Evolutionary conservation across 2,113 vertebrate genomes (phyloP), one percentile per base, ranked within the genome.

Genomic region (Thalassoma bifasciatum): DNA sequence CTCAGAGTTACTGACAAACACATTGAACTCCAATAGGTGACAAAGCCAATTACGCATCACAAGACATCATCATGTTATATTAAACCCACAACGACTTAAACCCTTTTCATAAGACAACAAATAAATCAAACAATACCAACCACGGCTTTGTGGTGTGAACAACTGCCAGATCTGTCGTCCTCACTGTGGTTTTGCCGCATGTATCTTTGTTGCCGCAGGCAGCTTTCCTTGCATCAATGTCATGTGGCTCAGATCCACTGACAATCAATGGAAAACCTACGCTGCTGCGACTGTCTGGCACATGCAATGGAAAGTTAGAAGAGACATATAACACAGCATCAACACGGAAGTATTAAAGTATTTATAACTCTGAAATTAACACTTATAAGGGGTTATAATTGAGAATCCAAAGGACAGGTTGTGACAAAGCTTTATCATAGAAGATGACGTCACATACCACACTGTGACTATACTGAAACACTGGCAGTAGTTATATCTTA

Each of bases 21-120:
- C 78, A 93, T 90, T 89, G 88, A 93, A 91, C 89, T 90, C 83
- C 90, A 72, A 92, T 90, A 72, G 66, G 51, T 80, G 66, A 64
- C 79, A 86, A 40, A 69, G 16, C 42, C 47, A 82, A 70, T 78
- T 71, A 69, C 2, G 69, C 40, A 56, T 37, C 22, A 72, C 40
- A 57, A 71, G 38, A 52, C 38, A 30, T 62, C 19, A n/a, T 22
- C 36, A 37, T 0, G 49, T 69, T 57, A 42, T 46, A 56, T 68
- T 54, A 53, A 77, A 58, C 11, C 44, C 19, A 24, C 63, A 22
- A 2, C 10, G 11, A 26, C 40, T 58, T 37, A 4, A 57, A 34
- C 21, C 9, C 14, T 23, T 36, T 66, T 52, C 17, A 57, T 30
- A 10, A 30, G 30, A 49, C 9, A 26, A 47, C 50, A 53, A 64